Conservation (phyloP, 2,888 invertebrate genomes). For the Eurois occulta region DNA sequence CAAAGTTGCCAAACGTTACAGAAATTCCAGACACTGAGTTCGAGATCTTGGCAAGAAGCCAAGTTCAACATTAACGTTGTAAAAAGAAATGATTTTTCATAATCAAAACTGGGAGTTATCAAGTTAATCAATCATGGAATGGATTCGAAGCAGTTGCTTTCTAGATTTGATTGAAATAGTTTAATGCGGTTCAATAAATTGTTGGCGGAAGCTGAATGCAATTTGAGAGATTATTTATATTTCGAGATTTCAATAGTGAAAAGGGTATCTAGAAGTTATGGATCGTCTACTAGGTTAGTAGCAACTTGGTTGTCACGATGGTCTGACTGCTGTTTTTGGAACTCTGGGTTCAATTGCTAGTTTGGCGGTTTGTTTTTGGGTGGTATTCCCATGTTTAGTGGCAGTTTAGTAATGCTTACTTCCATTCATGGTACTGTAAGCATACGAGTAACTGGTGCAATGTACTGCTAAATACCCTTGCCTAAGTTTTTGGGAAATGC, state of each 20-base stretch:
- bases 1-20: slow-evolving; percentile 38
- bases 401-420: neutral
- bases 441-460: no score
- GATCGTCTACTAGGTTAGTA: neutral
- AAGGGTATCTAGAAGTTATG: neutral
- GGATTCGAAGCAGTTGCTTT: slow-evolving; percentile 24
- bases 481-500: no score
- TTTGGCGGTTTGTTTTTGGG: neutral
- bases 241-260: neutral
- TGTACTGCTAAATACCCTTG: no score
- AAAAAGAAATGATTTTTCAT: slow-evolving; percentile 43
- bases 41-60: slow-evolving; percentile 51
- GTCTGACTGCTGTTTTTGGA: no score
- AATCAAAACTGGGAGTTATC: slow-evolving; percentile 27
- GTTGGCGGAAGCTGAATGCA: slow-evolving; percentile 2
- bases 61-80: slow-evolving; percentile 30
- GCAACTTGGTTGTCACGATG: neutral
- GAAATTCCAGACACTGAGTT: slow-evolving; percentile 34
- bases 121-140: slow-evolving; percentile 39
- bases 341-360: neutral
- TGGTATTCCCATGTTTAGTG: neutral
- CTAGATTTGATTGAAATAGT: slow-evolving; percentile 35
- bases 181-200: slow-evolving; percentile 27
- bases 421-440: neutral
- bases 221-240: slow-evolving; percentile 1